Evolutionary conservation across 2,797 vertebrate genomes (phyloP).

Genomic region (Gorsachius magnificus): DNA sequence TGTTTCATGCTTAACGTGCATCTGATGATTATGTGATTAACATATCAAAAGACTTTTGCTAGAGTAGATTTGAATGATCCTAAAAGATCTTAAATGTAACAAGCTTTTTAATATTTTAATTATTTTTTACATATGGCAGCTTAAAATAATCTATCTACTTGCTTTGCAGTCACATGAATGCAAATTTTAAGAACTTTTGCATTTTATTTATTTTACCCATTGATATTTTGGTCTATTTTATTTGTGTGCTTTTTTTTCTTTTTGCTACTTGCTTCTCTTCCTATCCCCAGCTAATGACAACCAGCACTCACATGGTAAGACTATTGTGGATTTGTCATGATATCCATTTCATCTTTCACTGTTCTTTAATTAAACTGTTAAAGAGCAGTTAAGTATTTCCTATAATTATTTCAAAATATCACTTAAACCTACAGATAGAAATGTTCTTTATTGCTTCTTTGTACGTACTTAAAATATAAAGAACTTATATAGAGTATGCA

Average conservation of each 20-base stretch:
- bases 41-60: not conserved
- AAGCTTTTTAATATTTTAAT: conserved; percentile 19
- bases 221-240: conserved; percentile 81
- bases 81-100: not conserved
- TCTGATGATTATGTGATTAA: conserved; percentile 4
- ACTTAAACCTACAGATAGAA: conserved; percentile 29
- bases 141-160: conserved; percentile 66
- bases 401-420: conserved; percentile 48
- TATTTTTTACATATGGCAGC: conserved; percentile 39
- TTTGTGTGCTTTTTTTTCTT: conserved; percentile 86
- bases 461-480: not conserved
- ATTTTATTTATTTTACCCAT: conserved; percentile 77
- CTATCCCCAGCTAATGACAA: conserved; percentile 96
- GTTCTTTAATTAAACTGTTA: conserved; percentile 70
- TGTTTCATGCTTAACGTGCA: not conserved
- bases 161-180: conserved; percentile 61
- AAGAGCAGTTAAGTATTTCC: conserved; percentile 66
- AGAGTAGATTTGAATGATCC: not conserved
- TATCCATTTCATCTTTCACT: conserved; percentile 74
- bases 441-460: not conserved
- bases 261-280: conserved; percentile 87
- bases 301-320: conserved; percentile 99
- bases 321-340: conserved; percentile 81
- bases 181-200: conserved; percentile 71
- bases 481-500: not conserved